Base-by-base conservation (phyloP, 1,140 invertebrate genomes). In the Diorhabda carinulata region DNA sequence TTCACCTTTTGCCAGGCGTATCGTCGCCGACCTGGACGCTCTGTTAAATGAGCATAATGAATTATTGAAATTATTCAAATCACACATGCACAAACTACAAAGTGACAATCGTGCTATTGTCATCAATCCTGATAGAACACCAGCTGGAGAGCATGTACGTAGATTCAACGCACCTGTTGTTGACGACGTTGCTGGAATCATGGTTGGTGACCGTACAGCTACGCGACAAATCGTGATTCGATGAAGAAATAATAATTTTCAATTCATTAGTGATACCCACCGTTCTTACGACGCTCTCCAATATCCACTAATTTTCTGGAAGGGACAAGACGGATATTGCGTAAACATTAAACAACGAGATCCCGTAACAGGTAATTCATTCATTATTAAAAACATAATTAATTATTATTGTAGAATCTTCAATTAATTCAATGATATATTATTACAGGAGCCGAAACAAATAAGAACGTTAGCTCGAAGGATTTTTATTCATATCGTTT, bases 291-390 rank as follows among this genome's bases (percentile, higher is more conserved):
- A 84, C 75, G 77, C 81, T 43, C 71, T 85, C 41, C 83, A 85
- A 78, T 85, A 85, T 78, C 81, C 81, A 43, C 61, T 85, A 3
- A 74, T 85, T 43, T 85, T 83, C 77, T 83, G 80, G 76, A 66
- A 82, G 74, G 83, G 84, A 61, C 77, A 83, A 73, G 80, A 84
- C 79, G 80, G 78, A 73, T 83, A 84, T 79, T 58, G 79, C 76
- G 76, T 84, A 47, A 73, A 78, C 61, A 80, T 84, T 58, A 79
- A 78, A 73, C 68, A 45, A 58, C 10, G 43, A 10, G 81, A 86
- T 74, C 79, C 83, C 61, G 57, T 58, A 41, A 9, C 45, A 67
- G 72, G 70, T 52, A 67, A 57, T 67, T 61, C 2, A 67, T 67
- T 67, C 5, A 67, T 67, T 67, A 60, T 67, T 8, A 61, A 67